Base-by-base conservation (phyloP, 2,888 invertebrate species). In the Melieria omissa region DNA sequence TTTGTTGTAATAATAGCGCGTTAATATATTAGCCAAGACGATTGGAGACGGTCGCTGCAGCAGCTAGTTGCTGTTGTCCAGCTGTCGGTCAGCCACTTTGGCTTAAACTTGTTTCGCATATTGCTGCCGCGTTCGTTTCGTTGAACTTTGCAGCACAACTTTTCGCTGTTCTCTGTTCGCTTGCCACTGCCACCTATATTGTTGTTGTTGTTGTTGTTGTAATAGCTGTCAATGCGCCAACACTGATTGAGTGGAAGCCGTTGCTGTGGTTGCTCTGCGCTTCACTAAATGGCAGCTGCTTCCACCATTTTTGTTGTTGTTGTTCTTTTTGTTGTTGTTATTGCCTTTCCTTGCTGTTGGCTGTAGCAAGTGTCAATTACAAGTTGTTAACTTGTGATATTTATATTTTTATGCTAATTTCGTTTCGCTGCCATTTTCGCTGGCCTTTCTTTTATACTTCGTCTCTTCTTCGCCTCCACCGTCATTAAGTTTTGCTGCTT, bases 351-450 rank as follows among this genome's bases (percentile, higher is more conserved):
- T 16, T 45, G n/a, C 52, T 44, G 5, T 12, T 44, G 9, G 14
- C 10, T 44, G 52, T 42, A 16, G 44, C 60, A 14, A 16, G 60
- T 62, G 52, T 47, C 52, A 54, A 42, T 62, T 54, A 61, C 68
- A 68, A 61, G 68, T 46, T 61, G 52, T 68, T 61, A 52, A 68
- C 47, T 57, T 46, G 10, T 46, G 65, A 57, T 65, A 46, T 65
- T 45, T 12, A 6, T 54, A 16, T 52, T 52, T 65, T 65, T 54
- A 46, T 65, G 29, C 29, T 29, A 29, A 29, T 29, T 29, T 29
- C 29, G 29, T 29, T 29, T 29, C 29, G 29, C 29, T 65, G 46
- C 29, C 55, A 29, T 44, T 67, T 52, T 29, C 10, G 42, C 16
- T 41, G 6, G 14, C 49, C 5, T 29, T 57, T 58, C 29, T 49